Evolutionary conservation across 2,888 invertebrate genomes (phyloP).

Genomic region (Cinara cedri): DNA sequence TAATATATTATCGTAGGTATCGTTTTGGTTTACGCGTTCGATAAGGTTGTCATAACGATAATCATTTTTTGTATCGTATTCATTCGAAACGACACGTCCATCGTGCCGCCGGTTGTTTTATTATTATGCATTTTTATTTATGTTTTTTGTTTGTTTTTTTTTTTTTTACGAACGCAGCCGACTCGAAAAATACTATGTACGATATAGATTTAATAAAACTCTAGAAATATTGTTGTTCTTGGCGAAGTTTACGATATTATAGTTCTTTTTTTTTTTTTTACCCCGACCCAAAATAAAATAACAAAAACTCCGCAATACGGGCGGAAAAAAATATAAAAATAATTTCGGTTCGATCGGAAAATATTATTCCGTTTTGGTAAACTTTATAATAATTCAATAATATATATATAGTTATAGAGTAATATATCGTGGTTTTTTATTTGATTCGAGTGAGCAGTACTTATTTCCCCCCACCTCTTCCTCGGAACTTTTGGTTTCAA

Average conservation of each 20-base stretch:
- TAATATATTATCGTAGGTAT: too few species aligned
- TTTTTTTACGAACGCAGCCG: neutral
- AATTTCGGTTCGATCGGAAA: neutral
- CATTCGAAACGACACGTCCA: neutral
- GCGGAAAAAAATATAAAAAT: neutral
- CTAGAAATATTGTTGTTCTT: neutral
- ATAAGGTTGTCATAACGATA: neutral
- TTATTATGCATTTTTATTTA: neutral
- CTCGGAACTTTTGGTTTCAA: too few species aligned
- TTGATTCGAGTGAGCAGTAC: too few species aligned
- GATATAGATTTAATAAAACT: constrained; percentile 12
- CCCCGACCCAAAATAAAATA: neutral
- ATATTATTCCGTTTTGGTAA: neutral
- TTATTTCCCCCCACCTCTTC: too few species aligned
- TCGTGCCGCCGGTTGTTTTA: constrained; percentile 1
- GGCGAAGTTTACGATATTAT: constrained; percentile 16
- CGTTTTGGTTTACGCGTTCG: neutral
- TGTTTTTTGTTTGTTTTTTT: neutral
- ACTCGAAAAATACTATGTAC: constrained; percentile 15
- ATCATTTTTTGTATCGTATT: constrained; percentile 7
- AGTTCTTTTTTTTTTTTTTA: neutral
- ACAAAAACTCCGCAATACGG: neutral
- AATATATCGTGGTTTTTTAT: neutral
- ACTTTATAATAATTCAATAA: neutral
- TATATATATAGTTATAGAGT: neutral